A percentile compares a stretch with the other conserved stretches of the same genome.
phyloP scores from a whole-genome alignment of 2,113 vertebrate species.

The Nerophis lumbriciformis region DNA sequence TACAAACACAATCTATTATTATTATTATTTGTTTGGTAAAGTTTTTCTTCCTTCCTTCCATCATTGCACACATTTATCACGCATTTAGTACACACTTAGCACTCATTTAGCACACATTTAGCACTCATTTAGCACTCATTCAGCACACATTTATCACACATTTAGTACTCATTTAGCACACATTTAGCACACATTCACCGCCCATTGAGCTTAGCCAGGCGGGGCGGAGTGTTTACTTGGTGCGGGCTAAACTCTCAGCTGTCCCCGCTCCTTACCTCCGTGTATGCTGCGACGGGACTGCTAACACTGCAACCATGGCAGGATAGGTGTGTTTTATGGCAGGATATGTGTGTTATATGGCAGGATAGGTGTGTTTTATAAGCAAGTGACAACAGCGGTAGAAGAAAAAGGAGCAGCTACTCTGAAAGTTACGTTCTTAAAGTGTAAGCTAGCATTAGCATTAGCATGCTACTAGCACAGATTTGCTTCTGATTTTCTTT shows the following conservation, averaged over 20 bases:
- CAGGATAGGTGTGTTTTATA: slow-evolving; percentile 14
- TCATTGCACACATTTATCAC: background rate
- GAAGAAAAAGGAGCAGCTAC: too few relatives aligned
- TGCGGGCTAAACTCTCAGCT: slow-evolving; percentile 7
- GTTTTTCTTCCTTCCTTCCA: too few relatives aligned
- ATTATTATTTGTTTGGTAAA: too few relatives aligned
- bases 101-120: too few relatives aligned
- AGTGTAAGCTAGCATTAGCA: slow-evolving; percentile 13
- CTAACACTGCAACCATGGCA: background rate
- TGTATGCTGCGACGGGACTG: background rate
- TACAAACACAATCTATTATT: too few relatives aligned
- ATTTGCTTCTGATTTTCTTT: slow-evolving; percentile 23
- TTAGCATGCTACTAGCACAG: slow-evolving; percentile 48
- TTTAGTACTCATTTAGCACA: too few relatives aligned
- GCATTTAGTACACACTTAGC: too few relatives aligned
- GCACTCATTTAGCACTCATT: too few relatives aligned
- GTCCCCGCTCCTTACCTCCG: background rate
- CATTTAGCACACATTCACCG: too few relatives aligned
- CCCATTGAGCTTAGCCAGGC: background rate
- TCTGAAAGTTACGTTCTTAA: too few relatives aligned
- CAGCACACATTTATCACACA: too few relatives aligned
- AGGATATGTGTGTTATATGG: slow-evolving; percentile 24
- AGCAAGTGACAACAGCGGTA: too few relatives aligned
- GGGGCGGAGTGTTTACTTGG: slow-evolving; percentile 14
- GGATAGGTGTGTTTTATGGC: slow-evolving; percentile 1